Evolutionary conservation across 2,888 invertebrate genomes (phyloP), one percentile per base, ranked within the genome.

Genomic region (Trichopoda pennipes): DNA sequence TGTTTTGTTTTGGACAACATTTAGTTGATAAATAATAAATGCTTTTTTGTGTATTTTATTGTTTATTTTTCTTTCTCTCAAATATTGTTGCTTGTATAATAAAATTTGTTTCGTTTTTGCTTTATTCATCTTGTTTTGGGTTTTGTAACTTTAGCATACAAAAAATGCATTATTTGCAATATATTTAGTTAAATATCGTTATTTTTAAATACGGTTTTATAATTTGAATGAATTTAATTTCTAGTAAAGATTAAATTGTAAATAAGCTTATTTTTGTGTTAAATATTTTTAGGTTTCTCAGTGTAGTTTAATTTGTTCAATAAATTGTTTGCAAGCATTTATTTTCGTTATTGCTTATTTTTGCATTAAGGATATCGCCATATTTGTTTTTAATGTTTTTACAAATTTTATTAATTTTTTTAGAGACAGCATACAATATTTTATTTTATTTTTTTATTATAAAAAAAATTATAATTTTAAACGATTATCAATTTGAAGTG

Each of bases 251-350:
- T 73, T 78, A 73, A 64, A 47, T 80, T 83, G 80, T 83, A 83
- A 80, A 80, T 83, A 80, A 80, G 80, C 80, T 82, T 80, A 64
- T 61, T 63, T 66, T 60, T 4, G 72, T 66, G 12, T 63, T 19
- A 49, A 63, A 23, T 70, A 32, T 64, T 68, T 28, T 51, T 49
- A 61, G 42, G n/a, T 74, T 73, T 64, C 12, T 69, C 28, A 56
- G 72, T 80, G 77, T 84, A 75, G 70, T 77, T 84, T 82, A 80
- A 76, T 77, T 76, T 80, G 58, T 84, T 80, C 70, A 70, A 81
- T 84, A 80, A 81, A 69, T 73, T 79, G 21, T 66, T 79, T 72
- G 73, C 58, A 68, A 68, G 68, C 60, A 61, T 64, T 64, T 49
- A 49, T 68, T 75, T 58, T 56, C 32, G 42, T 53, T 72, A 64